A percentile compares a stretch with the other conserved stretches of the same genome.
These are phyloP conservation scores for Peromyscus maniculatus DNA, from an alignment of 2,113 vertebrate genomes.

Conservation along the genomic window DNA sequence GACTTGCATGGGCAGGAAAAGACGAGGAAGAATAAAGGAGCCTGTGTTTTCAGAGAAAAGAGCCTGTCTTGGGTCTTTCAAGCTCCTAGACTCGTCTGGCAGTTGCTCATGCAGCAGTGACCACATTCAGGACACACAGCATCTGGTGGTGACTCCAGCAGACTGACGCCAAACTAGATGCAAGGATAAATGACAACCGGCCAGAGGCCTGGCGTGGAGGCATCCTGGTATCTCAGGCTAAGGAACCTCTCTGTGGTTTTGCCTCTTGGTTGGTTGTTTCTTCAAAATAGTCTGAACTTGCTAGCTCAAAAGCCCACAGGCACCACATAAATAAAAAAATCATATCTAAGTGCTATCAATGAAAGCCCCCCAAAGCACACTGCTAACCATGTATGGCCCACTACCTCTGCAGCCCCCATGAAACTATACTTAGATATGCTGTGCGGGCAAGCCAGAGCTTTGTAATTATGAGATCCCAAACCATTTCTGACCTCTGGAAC, in stretches of 20 bases:
- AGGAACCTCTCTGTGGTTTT: not conserved
- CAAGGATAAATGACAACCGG: not conserved
- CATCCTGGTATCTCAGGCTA: not conserved
- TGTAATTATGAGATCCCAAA: not conserved
- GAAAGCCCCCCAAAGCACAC: not conserved
- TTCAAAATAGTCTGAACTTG: not conserved
- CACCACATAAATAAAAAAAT: not conserved
- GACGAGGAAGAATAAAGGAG: not conserved
- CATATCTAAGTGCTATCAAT: not conserved
- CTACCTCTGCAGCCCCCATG: not conserved
- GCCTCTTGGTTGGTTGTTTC: not conserved
- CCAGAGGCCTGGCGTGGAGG: not conserved
- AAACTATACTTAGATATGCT: not conserved
- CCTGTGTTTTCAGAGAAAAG: not conserved
- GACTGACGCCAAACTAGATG: not conserved
- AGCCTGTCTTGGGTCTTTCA: not conserved
- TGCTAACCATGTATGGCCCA: not conserved
- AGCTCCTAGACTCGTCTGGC: not conserved
- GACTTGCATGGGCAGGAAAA: not conserved
- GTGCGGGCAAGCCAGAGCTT: not conserved
- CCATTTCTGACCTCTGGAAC: not conserved
- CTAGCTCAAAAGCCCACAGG: not conserved
- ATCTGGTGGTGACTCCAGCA: not conserved
- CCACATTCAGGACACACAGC: not conserved
- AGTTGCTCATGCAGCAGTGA: not conserved